A percentile compares a stretch with the other conserved stretches of the same genome.
Conservation (phyloP, 2,797 vertebrate species). For the Enteromius unitaeniatus region DNA sequence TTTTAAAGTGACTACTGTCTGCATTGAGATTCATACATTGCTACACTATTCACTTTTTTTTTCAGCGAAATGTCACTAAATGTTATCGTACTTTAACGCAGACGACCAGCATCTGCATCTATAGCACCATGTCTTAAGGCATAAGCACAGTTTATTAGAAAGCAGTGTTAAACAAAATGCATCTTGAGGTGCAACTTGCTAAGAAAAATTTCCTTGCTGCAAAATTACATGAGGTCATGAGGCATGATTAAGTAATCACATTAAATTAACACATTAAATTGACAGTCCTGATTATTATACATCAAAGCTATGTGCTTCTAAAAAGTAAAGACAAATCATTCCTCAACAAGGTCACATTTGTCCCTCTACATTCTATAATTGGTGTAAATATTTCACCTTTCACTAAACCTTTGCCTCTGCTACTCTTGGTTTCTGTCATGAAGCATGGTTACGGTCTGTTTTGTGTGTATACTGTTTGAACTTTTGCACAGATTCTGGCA, state of each 20-base stretch:
- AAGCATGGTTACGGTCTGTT: neutral
- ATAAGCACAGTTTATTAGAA: neutral
- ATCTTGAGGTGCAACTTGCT: neutral
- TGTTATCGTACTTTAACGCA: neutral
- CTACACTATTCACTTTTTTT: neutral
- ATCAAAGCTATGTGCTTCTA: neutral
- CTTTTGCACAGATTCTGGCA: conserved; percentile 26
- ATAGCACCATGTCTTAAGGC: neutral
- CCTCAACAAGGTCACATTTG: neutral
- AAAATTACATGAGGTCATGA: neutral
- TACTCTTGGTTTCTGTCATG: neutral
- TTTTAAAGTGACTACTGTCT: neutral
- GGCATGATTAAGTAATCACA: neutral
- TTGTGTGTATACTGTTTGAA: conserved; percentile 10
- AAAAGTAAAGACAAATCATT: neutral
- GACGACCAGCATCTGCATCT: neutral
- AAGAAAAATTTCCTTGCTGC: neutral
- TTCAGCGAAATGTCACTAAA: neutral
- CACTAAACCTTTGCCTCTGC: neutral
- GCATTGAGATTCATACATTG: neutral
- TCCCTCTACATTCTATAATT: neutral
- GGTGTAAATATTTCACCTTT: conserved; percentile 11
- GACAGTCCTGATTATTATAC: neutral
- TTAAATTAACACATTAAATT: neutral
- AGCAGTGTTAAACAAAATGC: neutral